Percentiles rank a stretch among this genome's conserved stretches.
Conservation (phyloP, 2,888 invertebrate species). For the Rhagonycha fulva region DNA sequence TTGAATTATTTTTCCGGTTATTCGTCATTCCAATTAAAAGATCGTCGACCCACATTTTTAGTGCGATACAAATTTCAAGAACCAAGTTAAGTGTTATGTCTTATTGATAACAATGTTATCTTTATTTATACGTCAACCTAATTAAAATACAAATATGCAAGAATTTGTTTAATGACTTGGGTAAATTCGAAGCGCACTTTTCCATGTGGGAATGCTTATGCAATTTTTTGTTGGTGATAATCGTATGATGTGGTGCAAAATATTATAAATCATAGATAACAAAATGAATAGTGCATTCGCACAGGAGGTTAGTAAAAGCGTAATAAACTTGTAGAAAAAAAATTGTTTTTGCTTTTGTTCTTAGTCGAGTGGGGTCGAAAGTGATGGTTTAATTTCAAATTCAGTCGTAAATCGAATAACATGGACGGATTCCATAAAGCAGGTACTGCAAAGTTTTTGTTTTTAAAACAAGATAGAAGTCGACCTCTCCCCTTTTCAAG, state of each 20-base stretch:
- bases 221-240: background rate
- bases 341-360: background rate
- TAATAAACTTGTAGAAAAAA: background rate
- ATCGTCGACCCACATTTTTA: background rate
- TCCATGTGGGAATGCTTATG: background rate
- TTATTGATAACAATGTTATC: background rate
- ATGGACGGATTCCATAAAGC: background rate
- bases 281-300: background rate
- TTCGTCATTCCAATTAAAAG: background rate
- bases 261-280: background rate
- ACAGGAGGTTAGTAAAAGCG: background rate
- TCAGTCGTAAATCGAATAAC: background rate
- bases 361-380: background rate
- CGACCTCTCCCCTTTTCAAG: too few species aligned
- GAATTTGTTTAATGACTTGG: background rate
- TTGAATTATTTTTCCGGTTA: background rate
- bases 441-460: background rate
- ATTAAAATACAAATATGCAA: background rate
- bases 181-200: background rate
- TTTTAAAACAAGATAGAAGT: background rate
- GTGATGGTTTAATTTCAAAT: background rate
- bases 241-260: background rate
- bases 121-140: background rate
- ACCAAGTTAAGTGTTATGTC: background rate
- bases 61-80: background rate